Evolutionary conservation across 92 coral and sea anemone genomes (phyloP).

Genomic region (Bergia puertoricense): DNA sequence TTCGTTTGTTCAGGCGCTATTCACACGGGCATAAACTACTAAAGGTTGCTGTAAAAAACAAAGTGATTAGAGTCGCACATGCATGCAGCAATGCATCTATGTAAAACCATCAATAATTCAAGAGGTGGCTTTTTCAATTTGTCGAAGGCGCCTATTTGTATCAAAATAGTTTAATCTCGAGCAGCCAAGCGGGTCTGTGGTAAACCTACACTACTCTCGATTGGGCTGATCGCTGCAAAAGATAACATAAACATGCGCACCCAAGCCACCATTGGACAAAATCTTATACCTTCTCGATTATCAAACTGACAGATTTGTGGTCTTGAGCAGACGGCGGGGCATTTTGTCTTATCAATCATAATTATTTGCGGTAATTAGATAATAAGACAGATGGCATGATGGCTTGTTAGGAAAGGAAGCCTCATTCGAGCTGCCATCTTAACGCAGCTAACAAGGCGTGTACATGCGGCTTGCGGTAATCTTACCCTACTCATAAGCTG

Average conservation of each 20-base stretch:
- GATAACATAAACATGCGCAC: constrained; percentile 37
- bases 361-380: constrained; percentile 75
- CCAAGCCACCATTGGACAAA: constrained; percentile 34
- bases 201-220: constrained; percentile 47
- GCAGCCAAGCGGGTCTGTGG: constrained; percentile 38
- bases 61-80: background rate
- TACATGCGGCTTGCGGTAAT: constrained; percentile 24
- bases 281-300: constrained; percentile 22
- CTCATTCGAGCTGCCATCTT: constrained; percentile 53
- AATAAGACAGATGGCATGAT: constrained; percentile 90
- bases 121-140: constrained; percentile 9
- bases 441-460: constrained; percentile 44
- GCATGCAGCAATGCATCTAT: background rate
- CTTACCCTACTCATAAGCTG: constrained; percentile 4
- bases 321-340: constrained; percentile 43
- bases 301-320: constrained; percentile 41
- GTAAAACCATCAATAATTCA: background rate
- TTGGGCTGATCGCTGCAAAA: constrained; percentile 11
- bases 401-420: constrained; percentile 84
- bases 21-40: background rate
- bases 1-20: background rate
- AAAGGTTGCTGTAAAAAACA: background rate
- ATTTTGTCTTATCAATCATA: constrained; percentile 47
- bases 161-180: constrained; percentile 51
- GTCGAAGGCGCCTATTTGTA: constrained; percentile 20